Conservation (phyloP, 2,797 vertebrate species). For the Anguilla obscura region DNA sequence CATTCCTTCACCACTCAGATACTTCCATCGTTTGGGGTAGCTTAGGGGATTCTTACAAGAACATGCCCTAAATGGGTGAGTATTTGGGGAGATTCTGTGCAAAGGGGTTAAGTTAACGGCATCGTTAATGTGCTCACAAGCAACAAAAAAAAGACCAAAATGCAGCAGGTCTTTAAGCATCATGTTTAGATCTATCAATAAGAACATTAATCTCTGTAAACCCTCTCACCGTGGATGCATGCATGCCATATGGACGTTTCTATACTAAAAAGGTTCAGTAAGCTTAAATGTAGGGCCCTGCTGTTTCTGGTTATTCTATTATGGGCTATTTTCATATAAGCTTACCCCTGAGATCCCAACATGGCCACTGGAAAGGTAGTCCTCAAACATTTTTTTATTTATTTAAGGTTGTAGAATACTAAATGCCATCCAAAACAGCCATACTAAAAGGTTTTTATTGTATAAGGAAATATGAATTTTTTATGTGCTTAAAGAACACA, state of each 20-base stretch:
- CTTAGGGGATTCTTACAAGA: too few relatives aligned
- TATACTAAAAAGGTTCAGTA: not conserved
- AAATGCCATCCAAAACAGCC: too few relatives aligned
- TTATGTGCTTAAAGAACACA: too few relatives aligned
- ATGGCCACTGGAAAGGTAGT: not conserved
- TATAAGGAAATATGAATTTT: too few relatives aligned
- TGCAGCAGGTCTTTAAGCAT: not conserved
- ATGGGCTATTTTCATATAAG: not conserved
- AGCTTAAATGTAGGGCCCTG: not conserved
- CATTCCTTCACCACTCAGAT: too few relatives aligned
- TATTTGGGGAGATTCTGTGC: too few relatives aligned
- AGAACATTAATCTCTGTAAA: not conserved
- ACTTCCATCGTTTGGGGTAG: too few relatives aligned
- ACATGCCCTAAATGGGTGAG: too few relatives aligned
- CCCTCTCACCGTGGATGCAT: not conserved
- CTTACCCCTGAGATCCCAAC: not conserved
- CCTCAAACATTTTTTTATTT: too few relatives aligned
- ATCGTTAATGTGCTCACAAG: not conserved
- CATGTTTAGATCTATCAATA: not conserved
- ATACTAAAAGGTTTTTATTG: too few relatives aligned
- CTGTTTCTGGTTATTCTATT: not conserved
- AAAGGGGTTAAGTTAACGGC: too few relatives aligned
- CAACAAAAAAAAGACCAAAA: not conserved
- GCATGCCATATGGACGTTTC: not conserved
- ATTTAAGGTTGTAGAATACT: too few relatives aligned